Conservation (phyloP, 1,140 invertebrate genomes). For the Catajapyx aquilonaris region DNA sequence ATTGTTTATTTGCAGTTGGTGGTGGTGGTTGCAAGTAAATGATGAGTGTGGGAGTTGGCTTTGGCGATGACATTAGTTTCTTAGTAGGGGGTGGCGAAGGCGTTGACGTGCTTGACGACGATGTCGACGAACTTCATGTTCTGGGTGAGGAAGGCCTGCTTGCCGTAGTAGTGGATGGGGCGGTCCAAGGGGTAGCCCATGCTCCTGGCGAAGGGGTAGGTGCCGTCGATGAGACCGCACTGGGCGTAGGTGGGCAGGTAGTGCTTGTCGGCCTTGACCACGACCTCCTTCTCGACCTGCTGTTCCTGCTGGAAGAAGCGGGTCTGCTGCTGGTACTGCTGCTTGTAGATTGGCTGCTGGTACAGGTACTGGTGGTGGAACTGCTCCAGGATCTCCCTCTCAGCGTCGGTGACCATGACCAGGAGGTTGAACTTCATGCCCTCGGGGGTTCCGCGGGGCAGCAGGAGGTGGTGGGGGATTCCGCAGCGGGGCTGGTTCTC, state of each 20-base stretch:
- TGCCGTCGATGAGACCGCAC: constrained; percentile 8
- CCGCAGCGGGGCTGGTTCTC: constrained; percentile 26
- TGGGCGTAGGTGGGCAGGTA: constrained; percentile 13
- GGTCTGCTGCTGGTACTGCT: neutral
- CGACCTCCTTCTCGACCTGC: constrained; percentile 5
- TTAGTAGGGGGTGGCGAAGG: too few species aligned
- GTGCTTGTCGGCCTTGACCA: constrained; percentile 7
- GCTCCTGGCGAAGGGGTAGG: neutral
- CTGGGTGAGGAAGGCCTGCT: constrained; percentile 22
- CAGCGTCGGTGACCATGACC: constrained; percentile 19
- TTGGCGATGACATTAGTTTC: too few species aligned
- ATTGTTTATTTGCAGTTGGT: too few species aligned
- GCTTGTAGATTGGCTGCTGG: neutral
- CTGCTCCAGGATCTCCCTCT: constrained; percentile 17
- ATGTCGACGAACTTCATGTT: constrained; percentile 37
- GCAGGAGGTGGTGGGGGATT: constrained; percentile 31
- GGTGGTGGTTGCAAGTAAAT: too few species aligned
- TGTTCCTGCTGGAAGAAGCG: constrained; percentile 5
- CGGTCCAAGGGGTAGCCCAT: constrained; percentile 46
- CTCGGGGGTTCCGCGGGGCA: constrained; percentile 29
- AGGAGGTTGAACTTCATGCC: constrained; percentile 24
- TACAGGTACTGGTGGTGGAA: too few species aligned
- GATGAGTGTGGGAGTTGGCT: too few species aligned
- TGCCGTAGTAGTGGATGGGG: constrained; percentile 22
- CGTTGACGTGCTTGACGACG: too few species aligned